Evolutionary conservation across 2,888 invertebrate species (phyloP), one percentile per base, ranked within the genome.

Genomic region (Drosophila demipolita): DNA sequence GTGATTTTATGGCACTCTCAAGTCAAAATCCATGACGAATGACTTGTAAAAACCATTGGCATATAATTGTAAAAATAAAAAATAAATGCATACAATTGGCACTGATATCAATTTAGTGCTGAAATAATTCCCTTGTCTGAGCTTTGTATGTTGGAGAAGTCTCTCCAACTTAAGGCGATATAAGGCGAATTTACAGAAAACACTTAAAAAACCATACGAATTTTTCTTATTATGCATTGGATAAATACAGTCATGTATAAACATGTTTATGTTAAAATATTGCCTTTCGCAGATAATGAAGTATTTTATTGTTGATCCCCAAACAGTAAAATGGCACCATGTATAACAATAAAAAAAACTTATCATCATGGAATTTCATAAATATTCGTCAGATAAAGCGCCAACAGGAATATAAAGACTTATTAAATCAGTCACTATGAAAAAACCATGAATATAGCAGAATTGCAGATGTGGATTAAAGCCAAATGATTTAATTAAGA

Each of bases 31-130:
- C 65, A 72, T 65, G 26, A 73, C 54, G 20, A 63, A 36, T 50
- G 49, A 40, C 42, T 58, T 58, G 52, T 32, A n/a, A 53, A 29
- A 64, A 45, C 38, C 48, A 78, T 74, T 78, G 57, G 64, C 75
- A 73, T 59, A 57, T 55, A 48, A 53, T 29, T 35, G 40, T 38
- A 45, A 50, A 38, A 49, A 36, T 40, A 36, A 26, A 26, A 26
- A 26, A 26, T 29, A 29, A 29, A 20, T 12, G 12, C 0, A 3
- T 20, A 42, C 20, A 20, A 11, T 42, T 8, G 1, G 15, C 23
- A 4, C 45, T 45, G 23, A 0, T 15, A 45, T 45, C 45, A 45
- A 23, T 15, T 15, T 23, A 23, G 45, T 23, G 45, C 45, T 45
- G 12, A 23, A 12, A 1, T 20, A 12, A 0, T 12, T 20, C 20